Conservation (phyloP, 2,113 vertebrate species). For the Passer domesticus region DNA sequence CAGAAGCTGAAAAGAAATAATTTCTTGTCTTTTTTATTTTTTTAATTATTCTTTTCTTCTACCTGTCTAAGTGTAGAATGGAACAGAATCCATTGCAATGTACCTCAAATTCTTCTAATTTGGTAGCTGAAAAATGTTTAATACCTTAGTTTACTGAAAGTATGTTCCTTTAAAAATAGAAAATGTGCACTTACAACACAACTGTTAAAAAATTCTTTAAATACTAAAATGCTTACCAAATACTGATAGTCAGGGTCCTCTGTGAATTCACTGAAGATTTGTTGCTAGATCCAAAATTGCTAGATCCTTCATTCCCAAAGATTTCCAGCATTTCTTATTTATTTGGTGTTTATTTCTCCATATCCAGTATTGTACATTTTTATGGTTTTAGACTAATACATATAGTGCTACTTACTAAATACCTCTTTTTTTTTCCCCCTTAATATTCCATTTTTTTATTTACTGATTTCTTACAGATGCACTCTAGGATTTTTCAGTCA, state of each 20-base stretch:
- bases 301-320: not conserved
- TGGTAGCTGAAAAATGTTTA: not conserved
- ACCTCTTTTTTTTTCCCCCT: not conserved
- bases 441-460: conserved; percentile 32
- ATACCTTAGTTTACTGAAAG: not conserved
- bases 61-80: not conserved
- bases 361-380: not conserved
- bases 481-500: not conserved
- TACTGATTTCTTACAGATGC: conserved; percentile 52
- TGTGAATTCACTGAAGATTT: not conserved
- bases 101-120: not conserved
- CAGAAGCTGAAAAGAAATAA: not conserved
- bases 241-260: not conserved
- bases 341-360: not conserved
- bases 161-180: not conserved
- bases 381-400: not conserved
- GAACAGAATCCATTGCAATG: not conserved
- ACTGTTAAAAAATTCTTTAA: not conserved
- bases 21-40: not conserved
- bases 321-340: not conserved
- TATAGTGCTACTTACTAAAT: not conserved
- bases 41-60: not conserved
- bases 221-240: not conserved
- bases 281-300: not conserved
- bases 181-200: not conserved